A percentile compares a stretch with the other conserved stretches of the same genome.
Conservation (phyloP, 2,797 vertebrate species). For the Gephyroberyx darwinii region DNA sequence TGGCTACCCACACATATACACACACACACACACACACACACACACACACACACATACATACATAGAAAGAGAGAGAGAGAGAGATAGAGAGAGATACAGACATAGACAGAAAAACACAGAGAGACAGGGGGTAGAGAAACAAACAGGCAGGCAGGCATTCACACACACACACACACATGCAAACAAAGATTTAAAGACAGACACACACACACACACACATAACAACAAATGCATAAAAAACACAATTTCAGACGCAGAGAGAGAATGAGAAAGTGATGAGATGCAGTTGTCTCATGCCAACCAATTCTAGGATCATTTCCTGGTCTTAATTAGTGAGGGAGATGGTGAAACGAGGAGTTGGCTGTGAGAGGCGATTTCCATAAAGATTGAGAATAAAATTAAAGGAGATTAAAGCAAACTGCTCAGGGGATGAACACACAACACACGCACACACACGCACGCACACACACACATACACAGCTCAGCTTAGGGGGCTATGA, state of each 20-base stretch:
- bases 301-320: slow-evolving; percentile 70
- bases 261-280: slow-evolving; percentile 48
- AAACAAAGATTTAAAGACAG: slow-evolving; percentile 4
- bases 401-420: slow-evolving; percentile 75
- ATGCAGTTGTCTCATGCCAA: slow-evolving; percentile 58
- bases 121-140: slow-evolving; percentile 22
- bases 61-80: slow-evolving; percentile 26
- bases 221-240: slow-evolving; percentile 21
- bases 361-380: slow-evolving; percentile 75
- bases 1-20: slow-evolving; percentile 62
- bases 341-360: slow-evolving; percentile 69
- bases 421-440: slow-evolving; percentile 64
- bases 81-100: slow-evolving; percentile 44
- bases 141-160: slow-evolving; percentile 21
- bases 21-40: slow-evolving; percentile 25
- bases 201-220: slow-evolving; percentile 3
- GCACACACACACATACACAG: slow-evolving; percentile 4
- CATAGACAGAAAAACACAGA: slow-evolving; percentile 23
- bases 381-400: slow-evolving; percentile 80
- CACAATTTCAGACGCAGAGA: slow-evolving; percentile 37
- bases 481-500: slow-evolving; percentile 28
- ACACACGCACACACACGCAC: slow-evolving; percentile 19
- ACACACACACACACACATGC: background rate
- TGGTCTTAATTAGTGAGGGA: slow-evolving; percentile 75
- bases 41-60: slow-evolving; percentile 33